phyloP scores from a whole-genome alignment of 2,113 vertebrate genomes.

The Rostratula benghalensis region DNA sequence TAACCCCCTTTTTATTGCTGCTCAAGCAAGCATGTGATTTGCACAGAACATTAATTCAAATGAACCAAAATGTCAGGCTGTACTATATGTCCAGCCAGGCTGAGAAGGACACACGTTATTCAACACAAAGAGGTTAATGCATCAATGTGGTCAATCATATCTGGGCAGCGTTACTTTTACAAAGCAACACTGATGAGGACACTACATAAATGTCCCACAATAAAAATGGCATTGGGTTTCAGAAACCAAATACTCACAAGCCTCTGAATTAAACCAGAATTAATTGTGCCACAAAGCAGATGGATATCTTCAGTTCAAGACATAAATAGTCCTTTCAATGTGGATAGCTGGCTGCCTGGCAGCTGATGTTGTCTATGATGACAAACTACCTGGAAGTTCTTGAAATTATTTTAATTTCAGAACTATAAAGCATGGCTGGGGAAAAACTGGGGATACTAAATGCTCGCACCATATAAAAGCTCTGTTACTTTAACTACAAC shows the following conservation, averaged over 20 bases:
- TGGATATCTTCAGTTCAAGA: constrained; percentile 11
- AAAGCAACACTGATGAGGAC: neutral
- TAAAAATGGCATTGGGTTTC: constrained; percentile 39
- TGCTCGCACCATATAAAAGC: neutral
- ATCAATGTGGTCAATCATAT: neutral
- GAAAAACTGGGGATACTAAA: neutral
- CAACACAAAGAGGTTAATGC: neutral
- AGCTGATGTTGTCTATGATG: neutral
- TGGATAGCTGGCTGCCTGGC: neutral
- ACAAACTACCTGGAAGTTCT: neutral
- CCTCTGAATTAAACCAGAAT: constrained; percentile 8
- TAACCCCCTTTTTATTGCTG: constrained; percentile 59
- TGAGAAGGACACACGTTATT: neutral
- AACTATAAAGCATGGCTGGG: neutral
- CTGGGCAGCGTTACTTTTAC: neutral
- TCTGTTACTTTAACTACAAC: neutral
- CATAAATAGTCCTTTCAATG: neutral
- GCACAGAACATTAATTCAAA: constrained; percentile 57
- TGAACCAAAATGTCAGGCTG: constrained; percentile 51
- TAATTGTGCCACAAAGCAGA: constrained; percentile 31
- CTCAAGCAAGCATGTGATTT: constrained; percentile 69
- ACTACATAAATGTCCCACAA: neutral
- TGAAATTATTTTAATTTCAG: neutral
- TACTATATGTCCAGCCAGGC: neutral
- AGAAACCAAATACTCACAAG: constrained; percentile 29